These are phyloP conservation scores for Pseudoatta argentina DNA, from an alignment of 1,140 invertebrate species.

Conservation along the genomic window DNA sequence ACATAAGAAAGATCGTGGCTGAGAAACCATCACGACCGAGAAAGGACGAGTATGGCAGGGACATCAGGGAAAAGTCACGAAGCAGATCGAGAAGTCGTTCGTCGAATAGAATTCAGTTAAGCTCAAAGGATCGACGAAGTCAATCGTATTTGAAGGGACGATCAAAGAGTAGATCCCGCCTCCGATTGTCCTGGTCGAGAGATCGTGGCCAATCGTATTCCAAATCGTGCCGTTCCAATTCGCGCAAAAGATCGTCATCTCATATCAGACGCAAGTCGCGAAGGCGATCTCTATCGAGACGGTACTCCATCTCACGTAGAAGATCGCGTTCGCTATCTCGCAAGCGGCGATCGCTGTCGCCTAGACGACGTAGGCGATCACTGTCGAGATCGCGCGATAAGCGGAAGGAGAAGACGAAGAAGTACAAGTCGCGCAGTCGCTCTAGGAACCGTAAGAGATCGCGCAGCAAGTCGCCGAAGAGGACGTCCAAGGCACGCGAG, in stretches of 20 bases:
- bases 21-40: slow-evolving; percentile 89
- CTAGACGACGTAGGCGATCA: slow-evolving; percentile 79
- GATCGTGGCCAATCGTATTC: slow-evolving; percentile 71
- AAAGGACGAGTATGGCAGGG: slow-evolving; percentile 93
- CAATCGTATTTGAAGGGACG: slow-evolving; percentile 82
- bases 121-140: slow-evolving; percentile 73
- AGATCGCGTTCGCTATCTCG: slow-evolving; percentile 68
- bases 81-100: slow-evolving; percentile 82
- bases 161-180: slow-evolving; percentile 81
- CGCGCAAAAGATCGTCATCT: slow-evolving; percentile 80
- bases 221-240: slow-evolving; percentile 73
- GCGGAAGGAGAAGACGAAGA: slow-evolving; percentile 83
- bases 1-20: slow-evolving; percentile 92
- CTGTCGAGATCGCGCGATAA: slow-evolving; percentile 79
- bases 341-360: slow-evolving; percentile 76
- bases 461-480: slow-evolving; percentile 76
- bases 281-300: slow-evolving; percentile 77
- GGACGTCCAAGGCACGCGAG: slow-evolving; percentile 78
- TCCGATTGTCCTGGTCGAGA: slow-evolving; percentile 73
- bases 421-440: slow-evolving; percentile 81
- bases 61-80: slow-evolving; percentile 86
- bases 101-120: slow-evolving; percentile 50
- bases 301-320: slow-evolving; percentile 79
- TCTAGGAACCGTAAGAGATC: slow-evolving; percentile 78
- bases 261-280: slow-evolving; percentile 73